Conservation (phyloP, 2,888 invertebrate species). For the Chaetogeoica ovagalla region DNA sequence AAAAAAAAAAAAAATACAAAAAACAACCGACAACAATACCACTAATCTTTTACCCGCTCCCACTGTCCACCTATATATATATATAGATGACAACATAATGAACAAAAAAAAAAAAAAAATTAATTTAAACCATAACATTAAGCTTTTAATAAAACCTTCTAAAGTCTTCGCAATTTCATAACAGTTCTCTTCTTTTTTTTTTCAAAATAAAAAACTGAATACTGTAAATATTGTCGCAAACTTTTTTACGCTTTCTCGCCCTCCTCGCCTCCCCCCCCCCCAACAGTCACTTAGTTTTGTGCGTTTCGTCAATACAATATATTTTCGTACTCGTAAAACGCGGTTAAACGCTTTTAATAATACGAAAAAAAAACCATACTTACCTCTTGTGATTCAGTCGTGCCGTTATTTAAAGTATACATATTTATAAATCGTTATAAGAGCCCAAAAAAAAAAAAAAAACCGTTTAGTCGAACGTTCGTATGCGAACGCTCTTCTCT, state of each 20-base stretch:
- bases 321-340: not conserved
- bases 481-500: no score
- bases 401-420: no score
- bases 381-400: no score
- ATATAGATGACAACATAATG: not conserved
- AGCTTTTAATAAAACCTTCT: slow-evolving; percentile 6
- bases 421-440: no score
- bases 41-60: not conserved
- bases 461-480: no score
- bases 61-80: not conserved
- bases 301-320: not conserved
- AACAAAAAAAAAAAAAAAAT: slow-evolving; percentile 10
- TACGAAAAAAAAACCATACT: not conserved
- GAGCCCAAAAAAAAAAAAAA: no score
- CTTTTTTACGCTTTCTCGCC: not conserved
- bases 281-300: no score
- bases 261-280: not conserved
- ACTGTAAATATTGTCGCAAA: not conserved
- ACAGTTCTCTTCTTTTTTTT: not conserved
- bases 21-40: not conserved
- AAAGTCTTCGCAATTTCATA: not conserved
- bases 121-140: slow-evolving; percentile 8
- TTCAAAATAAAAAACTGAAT: not conserved
- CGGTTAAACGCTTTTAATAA: not conserved
- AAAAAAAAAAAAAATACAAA: not conserved